Base-by-base conservation (phyloP, 2,797 vertebrate species). In the Anomalospiza imberbis region DNA sequence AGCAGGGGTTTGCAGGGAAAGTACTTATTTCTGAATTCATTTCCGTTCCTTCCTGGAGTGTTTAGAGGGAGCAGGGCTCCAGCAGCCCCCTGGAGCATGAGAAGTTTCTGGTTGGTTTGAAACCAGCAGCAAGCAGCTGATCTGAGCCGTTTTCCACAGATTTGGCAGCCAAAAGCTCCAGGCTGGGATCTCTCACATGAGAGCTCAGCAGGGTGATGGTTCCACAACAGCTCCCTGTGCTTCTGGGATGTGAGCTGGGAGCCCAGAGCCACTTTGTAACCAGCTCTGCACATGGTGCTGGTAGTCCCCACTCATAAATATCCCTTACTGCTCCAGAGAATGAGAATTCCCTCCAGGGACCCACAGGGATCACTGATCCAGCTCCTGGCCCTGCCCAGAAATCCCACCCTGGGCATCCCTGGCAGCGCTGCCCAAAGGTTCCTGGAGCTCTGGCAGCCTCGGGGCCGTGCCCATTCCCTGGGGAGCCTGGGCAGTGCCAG, bases 391-490 rank as follows among this genome's bases (percentile, higher is more conserved):
- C 36, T 70, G 57, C 44, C 18, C 58, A 47, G 1, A 6, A 72
- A 3, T 1, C 38, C 58, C 51, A 10, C 3, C 17, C 65, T 38
- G 57, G 10, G 22, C 32, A 32, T 5, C 21, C 48, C 40, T 79
- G 36, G 21, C 1, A 13, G 6, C 0, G 8, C 0, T 29, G 13
- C 2, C 40, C 54, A 17, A 68, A 7, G 2, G 0, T 14, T 65
- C 26, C 80, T 32, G 72, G 15, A 53, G 51, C 72, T 65, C 51
- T 51, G 65, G 55, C 78, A 75, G 62, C 48, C 22, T 29, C 1
- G 3, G 78, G 62, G 5, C 3, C 0, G 50, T 48, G 7, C 1
- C 71, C 57, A 17, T 58, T 44, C 87, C 72, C 36, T 71, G 86
- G 72, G 70, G 5, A 66, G 38, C 75, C 60, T 73, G 61, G 9